phyloP scores from a whole-genome alignment of 2,888 invertebrate species.

The Matsumyia berberina region DNA sequence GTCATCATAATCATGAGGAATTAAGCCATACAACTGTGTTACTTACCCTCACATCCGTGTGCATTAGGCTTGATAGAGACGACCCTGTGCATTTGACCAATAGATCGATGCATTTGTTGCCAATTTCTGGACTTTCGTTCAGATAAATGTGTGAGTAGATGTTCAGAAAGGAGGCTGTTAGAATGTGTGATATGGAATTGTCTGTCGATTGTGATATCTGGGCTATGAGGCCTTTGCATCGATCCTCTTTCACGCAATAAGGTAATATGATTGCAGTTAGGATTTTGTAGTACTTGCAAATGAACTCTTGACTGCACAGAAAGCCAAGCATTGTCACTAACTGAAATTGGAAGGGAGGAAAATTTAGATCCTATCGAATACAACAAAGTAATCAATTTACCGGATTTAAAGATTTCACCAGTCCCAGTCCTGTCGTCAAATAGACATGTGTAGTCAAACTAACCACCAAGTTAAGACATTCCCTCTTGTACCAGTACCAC shows the following conservation, averaged over 20 bases:
- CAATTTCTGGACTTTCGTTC: conserved; percentile 86
- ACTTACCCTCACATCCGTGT: conserved; percentile 85
- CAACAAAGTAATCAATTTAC: conserved; percentile 21
- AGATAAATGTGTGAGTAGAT: conserved; percentile 90
- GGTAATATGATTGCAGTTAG: conserved; percentile 88
- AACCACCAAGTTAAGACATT: conserved; percentile 81
- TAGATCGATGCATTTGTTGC: conserved; percentile 87
- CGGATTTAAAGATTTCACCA: conserved; percentile 76
- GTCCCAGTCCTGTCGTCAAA: conserved; percentile 80
- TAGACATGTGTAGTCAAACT: conserved; percentile 80
- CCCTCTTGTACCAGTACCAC: conserved; percentile 83
- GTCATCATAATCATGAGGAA: conserved; percentile 80
- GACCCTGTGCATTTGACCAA: conserved; percentile 87
- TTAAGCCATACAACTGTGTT: neutral
- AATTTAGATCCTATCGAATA: too few relatives aligned
- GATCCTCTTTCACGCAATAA: conserved; percentile 85
- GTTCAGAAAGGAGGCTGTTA: conserved; percentile 88
- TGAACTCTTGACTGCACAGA: conserved; percentile 88
- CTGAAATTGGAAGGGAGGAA: conserved; percentile 77
- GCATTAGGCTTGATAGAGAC: conserved; percentile 86
- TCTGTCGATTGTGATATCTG: conserved; percentile 80
- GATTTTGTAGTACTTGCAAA: conserved; percentile 89
- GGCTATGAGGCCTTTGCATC: conserved; percentile 86
- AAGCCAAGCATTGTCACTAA: conserved; percentile 89
- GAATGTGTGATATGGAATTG: conserved; percentile 85